These are phyloP conservation scores for Barbus barbus DNA, from an alignment of 2,113 vertebrate species.

Conservation along the genomic window DNA sequence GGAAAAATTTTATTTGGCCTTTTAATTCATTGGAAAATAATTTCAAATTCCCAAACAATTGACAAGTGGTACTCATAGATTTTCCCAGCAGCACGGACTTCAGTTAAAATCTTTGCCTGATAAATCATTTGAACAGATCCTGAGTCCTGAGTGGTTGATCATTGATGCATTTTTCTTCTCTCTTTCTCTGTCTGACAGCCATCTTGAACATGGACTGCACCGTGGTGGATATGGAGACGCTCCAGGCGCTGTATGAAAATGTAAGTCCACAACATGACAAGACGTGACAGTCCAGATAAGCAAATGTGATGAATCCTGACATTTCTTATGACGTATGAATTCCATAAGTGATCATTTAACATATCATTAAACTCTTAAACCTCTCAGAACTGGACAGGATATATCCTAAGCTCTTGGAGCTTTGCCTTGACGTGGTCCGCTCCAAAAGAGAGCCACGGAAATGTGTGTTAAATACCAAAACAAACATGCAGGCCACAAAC, in stretches of 20 bases:
- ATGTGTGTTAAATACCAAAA: constrained; percentile 84
- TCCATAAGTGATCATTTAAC: constrained; percentile 20
- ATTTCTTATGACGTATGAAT: background rate
- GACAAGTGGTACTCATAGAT: background rate
- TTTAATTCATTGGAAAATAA: background rate
- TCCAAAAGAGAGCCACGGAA: constrained; percentile 75
- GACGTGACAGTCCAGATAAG: background rate
- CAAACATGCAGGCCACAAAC: constrained; percentile 42
- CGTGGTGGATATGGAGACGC: constrained; percentile 94
- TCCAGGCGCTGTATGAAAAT: constrained; percentile 96
- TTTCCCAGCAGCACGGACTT: background rate
- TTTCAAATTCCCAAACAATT: background rate
- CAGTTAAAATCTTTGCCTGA: too few species aligned
- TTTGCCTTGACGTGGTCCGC: constrained; percentile 50
- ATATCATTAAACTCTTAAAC: background rate
- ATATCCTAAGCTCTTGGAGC: constrained; percentile 26
- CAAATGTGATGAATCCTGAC: background rate
- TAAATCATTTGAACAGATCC: background rate
- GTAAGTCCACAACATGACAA: constrained; percentile 74
- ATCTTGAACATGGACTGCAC: constrained; percentile 95
- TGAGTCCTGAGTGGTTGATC: background rate
- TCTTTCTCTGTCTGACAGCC: constrained; percentile 73
- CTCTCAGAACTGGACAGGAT: background rate
- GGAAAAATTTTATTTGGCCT: background rate
- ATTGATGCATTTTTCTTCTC: constrained; percentile 39